A percentile compares a stretch with the other conserved stretches of the same genome.
phyloP scores from a whole-genome alignment of 2,888 invertebrate species.

The Cabera pusaria region DNA sequence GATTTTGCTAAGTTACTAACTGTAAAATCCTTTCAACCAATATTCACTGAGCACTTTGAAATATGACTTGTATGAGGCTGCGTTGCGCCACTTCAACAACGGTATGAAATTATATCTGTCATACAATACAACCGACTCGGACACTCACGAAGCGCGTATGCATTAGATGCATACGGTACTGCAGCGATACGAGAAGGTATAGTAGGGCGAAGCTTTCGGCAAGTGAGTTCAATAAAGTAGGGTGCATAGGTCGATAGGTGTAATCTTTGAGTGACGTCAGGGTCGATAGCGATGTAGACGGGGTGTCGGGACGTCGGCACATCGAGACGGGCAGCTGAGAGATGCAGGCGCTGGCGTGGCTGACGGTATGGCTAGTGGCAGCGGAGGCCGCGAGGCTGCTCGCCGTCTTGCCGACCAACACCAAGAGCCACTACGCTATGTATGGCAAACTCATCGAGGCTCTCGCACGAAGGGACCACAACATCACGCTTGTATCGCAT shows the following conservation, averaged over 20 bases:
- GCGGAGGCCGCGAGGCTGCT: constrained; percentile 65
- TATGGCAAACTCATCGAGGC: constrained; percentile 74
- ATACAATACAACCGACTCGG: constrained; percentile 8
- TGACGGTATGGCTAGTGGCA: constrained; percentile 47
- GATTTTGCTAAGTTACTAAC: no score
- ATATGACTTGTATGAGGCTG: no score
- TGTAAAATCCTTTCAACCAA: no score
- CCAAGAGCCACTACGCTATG: constrained; percentile 80
- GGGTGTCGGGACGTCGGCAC: constrained; percentile 49
- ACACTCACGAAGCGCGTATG: constrained; percentile 11
- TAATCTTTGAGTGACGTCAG: constrained; percentile 42
- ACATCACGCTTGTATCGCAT: constrained; percentile 74
- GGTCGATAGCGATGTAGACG: constrained; percentile 35
- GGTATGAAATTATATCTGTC: no score
- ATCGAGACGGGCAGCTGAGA: constrained; percentile 57
- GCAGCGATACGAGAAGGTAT: constrained; percentile 15
- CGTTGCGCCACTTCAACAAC: no score
- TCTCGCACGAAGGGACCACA: constrained; percentile 64
- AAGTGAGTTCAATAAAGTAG: no score
- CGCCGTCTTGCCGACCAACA: constrained; percentile 77
- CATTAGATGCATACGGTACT: constrained; percentile 14
- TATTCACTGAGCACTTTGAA: no score
- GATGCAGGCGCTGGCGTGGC: constrained; percentile 67
- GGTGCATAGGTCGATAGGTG: constrained; percentile 25
- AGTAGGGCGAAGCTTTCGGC: no score